phyloP scores from a whole-genome alignment of 2,888 invertebrate species.

The Maniola hyperantus region DNA sequence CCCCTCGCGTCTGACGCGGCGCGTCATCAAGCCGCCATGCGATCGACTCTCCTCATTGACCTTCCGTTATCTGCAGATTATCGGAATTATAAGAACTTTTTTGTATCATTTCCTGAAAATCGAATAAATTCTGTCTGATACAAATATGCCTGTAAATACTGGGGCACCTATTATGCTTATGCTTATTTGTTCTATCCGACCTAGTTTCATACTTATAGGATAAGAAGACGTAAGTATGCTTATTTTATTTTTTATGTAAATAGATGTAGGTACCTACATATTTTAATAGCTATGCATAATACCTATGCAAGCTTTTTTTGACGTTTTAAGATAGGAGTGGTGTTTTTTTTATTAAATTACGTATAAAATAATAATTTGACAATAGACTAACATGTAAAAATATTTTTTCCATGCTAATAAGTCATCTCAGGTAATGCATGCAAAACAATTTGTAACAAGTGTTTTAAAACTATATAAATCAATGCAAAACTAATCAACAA shows the following conservation, averaged over 20 bases:
- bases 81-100: slow-evolving; percentile 50
- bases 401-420: background rate
- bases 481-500: slow-evolving; percentile 55
- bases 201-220: no score
- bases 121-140: slow-evolving; percentile 7
- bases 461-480: slow-evolving; percentile 32
- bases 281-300: no score
- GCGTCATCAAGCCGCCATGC: slow-evolving; percentile 59
- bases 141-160: background rate
- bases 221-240: no score
- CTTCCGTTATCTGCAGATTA: slow-evolving; percentile 78
- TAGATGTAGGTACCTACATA: no score
- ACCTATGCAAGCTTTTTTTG: no score
- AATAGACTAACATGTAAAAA: no score
- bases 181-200: no score
- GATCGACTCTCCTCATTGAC: slow-evolving; percentile 78
- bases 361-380: no score
- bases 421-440: slow-evolving; percentile 19
- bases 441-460: slow-evolving; percentile 40
- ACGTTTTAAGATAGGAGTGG: no score
- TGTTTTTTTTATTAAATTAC: no score
- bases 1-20: slow-evolving; percentile 39
- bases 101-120: slow-evolving; percentile 35
- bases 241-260: no score
- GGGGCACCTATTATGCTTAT: background rate